Evolutionary conservation across 2,888 invertebrate genomes (phyloP).

Genomic region (Uloborus plumipes): DNA sequence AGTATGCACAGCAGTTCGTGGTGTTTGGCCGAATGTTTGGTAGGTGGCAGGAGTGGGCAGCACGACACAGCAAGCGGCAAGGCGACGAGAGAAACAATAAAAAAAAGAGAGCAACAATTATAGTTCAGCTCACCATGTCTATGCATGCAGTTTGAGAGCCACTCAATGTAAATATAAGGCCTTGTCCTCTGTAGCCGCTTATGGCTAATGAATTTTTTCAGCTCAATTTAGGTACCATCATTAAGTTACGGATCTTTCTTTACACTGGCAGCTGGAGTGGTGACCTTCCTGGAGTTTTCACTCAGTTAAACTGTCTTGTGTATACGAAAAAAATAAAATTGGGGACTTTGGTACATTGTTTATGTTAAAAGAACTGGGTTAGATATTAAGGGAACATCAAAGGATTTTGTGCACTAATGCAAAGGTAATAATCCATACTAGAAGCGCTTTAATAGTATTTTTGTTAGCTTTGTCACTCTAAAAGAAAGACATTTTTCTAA

Average conservation of each 20-base stretch:
- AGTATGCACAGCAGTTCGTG: conserved; percentile 72
- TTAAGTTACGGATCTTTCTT: not conserved
- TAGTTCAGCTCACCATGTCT: conserved; percentile 64
- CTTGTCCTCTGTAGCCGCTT: conserved; percentile 62
- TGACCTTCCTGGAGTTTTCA: not conserved
- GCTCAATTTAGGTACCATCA: not conserved
- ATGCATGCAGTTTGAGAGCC: conserved; percentile 51
- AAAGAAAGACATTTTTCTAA: too few relatives aligned
- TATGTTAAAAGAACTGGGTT: too few relatives aligned
- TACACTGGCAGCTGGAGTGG: conserved; percentile 3
- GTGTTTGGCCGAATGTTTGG: conserved; percentile 67
- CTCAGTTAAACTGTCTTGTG: too few relatives aligned
- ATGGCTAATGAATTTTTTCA: not conserved
- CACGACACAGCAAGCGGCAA: conserved; percentile 73
- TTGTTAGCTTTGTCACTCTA: too few relatives aligned
- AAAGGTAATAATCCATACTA: too few relatives aligned
- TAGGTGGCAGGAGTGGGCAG: conserved; percentile 70
- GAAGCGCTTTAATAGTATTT: too few relatives aligned
- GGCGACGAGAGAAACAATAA: conserved; percentile 72
- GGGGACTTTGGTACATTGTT: too few relatives aligned
- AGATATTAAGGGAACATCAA: too few relatives aligned
- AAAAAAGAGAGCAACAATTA: conserved; percentile 68
- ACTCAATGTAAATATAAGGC: conserved; percentile 32
- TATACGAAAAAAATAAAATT: too few relatives aligned
- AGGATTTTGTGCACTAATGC: too few relatives aligned